These are phyloP conservation scores for Diplazon laetatorius DNA, from an alignment of 2,888 invertebrate species.

Conservation along the genomic window DNA sequence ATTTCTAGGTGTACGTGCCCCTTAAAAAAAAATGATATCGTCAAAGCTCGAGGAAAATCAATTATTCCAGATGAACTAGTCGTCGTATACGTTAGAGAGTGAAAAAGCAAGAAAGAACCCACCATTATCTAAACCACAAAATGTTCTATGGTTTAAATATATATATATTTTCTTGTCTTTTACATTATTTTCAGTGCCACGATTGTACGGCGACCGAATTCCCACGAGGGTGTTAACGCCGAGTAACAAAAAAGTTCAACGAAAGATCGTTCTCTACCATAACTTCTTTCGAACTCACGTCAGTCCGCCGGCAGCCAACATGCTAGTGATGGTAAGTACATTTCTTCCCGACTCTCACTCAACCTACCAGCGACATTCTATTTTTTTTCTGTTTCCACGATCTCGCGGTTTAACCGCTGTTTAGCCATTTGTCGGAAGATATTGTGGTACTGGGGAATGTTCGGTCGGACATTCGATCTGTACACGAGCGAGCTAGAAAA, in stretches of 20 bases:
- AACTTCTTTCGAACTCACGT: slow-evolving; percentile 91
- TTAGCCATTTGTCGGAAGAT: slow-evolving; percentile 11
- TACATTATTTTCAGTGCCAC: slow-evolving; percentile 83
- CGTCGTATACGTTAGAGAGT: no score
- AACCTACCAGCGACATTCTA: no score
- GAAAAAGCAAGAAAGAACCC: no score
- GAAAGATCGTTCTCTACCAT: slow-evolving; percentile 90
- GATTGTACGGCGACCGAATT: slow-evolving; percentile 85
- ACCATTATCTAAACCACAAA: no score
- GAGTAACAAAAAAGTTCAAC: slow-evolving; percentile 85
- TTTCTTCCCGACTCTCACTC: slow-evolving; percentile 18
- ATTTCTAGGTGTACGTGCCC: no score
- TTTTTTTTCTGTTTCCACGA: slow-evolving; percentile 9
- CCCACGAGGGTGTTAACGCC: slow-evolving; percentile 85
- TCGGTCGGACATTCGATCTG: background rate
- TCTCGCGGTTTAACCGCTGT: slow-evolving; percentile 31
- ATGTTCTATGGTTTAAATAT: no score
- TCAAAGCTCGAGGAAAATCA: background rate
- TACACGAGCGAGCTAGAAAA: background rate
- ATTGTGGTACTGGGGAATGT: slow-evolving; percentile 4
- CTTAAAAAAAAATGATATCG: background rate
- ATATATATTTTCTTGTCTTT: slow-evolving; percentile 26
- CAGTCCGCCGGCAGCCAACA: slow-evolving; percentile 89
- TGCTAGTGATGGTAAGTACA: slow-evolving; percentile 89
- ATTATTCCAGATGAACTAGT: background rate